A percentile compares a stretch with the other conserved stretches of the same genome.
These are phyloP conservation scores for Dryobotodes eremita DNA, from an alignment of 2,888 invertebrate species.

Conservation along the genomic window DNA sequence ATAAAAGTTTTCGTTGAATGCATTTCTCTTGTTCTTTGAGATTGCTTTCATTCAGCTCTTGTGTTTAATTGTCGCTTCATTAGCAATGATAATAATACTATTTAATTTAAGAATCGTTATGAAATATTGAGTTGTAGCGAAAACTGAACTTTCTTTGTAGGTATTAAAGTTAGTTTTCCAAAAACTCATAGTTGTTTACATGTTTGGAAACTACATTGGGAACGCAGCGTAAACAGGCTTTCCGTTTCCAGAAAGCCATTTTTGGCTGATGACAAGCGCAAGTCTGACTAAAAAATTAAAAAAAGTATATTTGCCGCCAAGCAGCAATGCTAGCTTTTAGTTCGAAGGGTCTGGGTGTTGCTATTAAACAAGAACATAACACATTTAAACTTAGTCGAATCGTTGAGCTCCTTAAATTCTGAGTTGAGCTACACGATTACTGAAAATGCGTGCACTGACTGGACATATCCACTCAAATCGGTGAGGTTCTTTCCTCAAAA, in stretches of 20 bases:
- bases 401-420: too few relatives aligned
- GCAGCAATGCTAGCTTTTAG: background rate
- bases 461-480: too few relatives aligned
- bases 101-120: background rate
- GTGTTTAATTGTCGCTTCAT: background rate
- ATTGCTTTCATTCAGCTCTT: background rate
- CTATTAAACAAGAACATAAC: background rate
- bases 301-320: too few relatives aligned
- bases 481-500: too few relatives aligned
- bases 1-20: constrained; percentile 25
- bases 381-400: background rate
- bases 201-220: background rate
- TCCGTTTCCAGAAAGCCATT: background rate
- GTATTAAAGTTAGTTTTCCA: background rate
- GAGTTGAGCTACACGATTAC: too few relatives aligned
- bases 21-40: constrained; percentile 29
- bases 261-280: background rate
- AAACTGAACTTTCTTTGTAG: background rate
- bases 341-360: background rate
- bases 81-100: too few relatives aligned
- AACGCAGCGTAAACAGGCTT: too few relatives aligned
- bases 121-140: background rate
- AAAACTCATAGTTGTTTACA: too few relatives aligned
- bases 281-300: too few relatives aligned
- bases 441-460: too few relatives aligned